Percentiles rank a stretch among this genome's conserved stretches.
Conservation (phyloP, 2,797 vertebrate species). For the Manis javanica region DNA sequence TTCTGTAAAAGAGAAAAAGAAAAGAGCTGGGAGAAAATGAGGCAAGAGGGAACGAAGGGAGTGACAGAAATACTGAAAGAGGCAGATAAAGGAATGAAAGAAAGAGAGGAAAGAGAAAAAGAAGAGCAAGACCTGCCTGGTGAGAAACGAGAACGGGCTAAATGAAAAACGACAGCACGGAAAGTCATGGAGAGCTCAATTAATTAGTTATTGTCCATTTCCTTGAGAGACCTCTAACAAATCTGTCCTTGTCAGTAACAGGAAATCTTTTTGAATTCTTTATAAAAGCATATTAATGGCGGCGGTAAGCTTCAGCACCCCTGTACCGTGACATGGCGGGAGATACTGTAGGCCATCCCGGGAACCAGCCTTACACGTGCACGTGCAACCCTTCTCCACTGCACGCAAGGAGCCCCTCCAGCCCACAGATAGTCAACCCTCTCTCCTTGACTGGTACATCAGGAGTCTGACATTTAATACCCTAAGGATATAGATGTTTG, state of each 20-base stretch:
- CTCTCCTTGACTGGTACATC: constrained; percentile 85
- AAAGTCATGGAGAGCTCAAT: constrained; percentile 79
- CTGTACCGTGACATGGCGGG: constrained; percentile 53
- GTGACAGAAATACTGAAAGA: neutral
- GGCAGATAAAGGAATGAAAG: neutral
- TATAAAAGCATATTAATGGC: constrained; percentile 84
- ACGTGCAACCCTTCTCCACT: constrained; percentile 65
- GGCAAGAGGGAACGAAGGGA: neutral
- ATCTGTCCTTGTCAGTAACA: constrained; percentile 86
- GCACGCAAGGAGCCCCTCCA: constrained; percentile 60
- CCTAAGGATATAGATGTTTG: constrained; percentile 88
- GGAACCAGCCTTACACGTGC: constrained; percentile 68
- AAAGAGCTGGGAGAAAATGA: neutral
- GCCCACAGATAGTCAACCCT: constrained; percentile 83
- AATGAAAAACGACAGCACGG: constrained; percentile 69
- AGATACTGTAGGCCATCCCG: constrained; percentile 78
- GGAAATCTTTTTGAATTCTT: constrained; percentile 87
- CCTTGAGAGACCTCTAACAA: constrained; percentile 85
- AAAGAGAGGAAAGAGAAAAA: neutral
- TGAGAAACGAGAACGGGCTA: constrained; percentile 64
- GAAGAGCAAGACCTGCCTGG: neutral
- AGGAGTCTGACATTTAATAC: constrained; percentile 88
- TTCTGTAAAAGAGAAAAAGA: constrained; percentile 3
- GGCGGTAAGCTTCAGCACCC: constrained; percentile 80
- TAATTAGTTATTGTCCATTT: constrained; percentile 87